Evolutionary conservation across 2,888 invertebrate genomes (phyloP).

Genomic region (Fragum fragum): DNA sequence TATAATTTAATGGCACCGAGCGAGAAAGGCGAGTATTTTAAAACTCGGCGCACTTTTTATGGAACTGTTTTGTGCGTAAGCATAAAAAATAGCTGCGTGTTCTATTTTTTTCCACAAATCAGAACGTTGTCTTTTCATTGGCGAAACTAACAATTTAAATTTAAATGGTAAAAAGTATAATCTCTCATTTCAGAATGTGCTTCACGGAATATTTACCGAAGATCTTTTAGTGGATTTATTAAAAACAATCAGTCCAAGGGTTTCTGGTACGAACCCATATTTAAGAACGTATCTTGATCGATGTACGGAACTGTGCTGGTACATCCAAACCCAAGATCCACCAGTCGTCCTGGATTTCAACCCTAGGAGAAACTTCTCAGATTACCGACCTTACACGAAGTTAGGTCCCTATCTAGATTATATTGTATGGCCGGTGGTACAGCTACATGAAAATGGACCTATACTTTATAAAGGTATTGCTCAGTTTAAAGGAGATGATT

Average conservation of each 20-base stretch:
- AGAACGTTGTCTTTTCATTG: no score
- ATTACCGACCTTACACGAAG: constrained; percentile 35
- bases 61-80: no score
- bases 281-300: constrained; percentile 33
- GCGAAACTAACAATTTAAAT: no score
- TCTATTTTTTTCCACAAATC: no score
- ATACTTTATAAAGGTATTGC: constrained; percentile 46
- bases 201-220: not conserved
- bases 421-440: constrained; percentile 43
- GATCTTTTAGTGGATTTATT: not conserved
- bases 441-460: constrained; percentile 36
- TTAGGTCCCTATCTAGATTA: constrained; percentile 37
- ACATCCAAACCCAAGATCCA: constrained; percentile 48
- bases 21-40: no score
- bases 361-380: no score
- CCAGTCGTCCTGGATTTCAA: constrained; percentile 41
- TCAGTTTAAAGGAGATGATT: constrained; percentile 25
- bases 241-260: not conserved
- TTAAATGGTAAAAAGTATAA: no score
- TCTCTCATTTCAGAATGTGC: constrained; percentile 9
- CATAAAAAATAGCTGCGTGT: no score
- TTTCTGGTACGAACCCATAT: not conserved
- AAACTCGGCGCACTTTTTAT: no score
- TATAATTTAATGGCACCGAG: no score
- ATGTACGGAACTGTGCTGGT: constrained; percentile 43